Base-by-base conservation (phyloP, 2,797 vertebrate species). In the Chelmon rostratus region DNA sequence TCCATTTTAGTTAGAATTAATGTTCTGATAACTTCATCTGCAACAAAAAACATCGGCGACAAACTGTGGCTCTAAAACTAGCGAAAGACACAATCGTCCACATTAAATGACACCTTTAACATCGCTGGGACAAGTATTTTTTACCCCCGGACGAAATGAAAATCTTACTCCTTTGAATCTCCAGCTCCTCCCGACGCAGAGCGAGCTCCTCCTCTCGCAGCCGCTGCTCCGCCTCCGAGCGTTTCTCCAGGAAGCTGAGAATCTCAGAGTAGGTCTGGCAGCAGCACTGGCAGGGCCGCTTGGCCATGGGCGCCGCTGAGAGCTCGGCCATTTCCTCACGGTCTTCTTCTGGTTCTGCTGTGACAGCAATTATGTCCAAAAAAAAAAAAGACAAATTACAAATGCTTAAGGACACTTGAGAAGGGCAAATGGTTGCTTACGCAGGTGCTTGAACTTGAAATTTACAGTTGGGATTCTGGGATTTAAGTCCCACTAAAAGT, bases 251-350 rank as follows among this genome's bases (percentile, higher is more conserved):
- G 86, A 96, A 96, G 83, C 94, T 96, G 78, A 96, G 92, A 52
- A 96, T 96, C 85, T 96, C 95, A 0, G 96, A 95, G 90, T 96
- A 96, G 4, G 94, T 96, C 85, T 95, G 95, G 83, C 95, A 96
- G 94, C 96, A 96, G 77, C 96, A 96, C 89, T 96, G 95, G 83
- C 95, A 96, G 0, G 95, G 91, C 3, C 78, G 90, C 83, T 96
- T 96, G 72, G 94, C 93, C 28, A 85, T 94, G 28, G 93, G 92
- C 0, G 92, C 93, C 0, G 91, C 76, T 3, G 90, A 88, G 19
- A 93, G 85, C 50, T 93, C 92, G 0, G 74, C 76, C 42, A 92
- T 69, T 15, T 91, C 94, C 40, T 94, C 94, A 1, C 58, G 91
- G 31, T 94, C 93, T 19, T 93, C 94, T 40, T 93, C 94, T 5